Percentiles rank a stretch among this genome's conserved stretches.
These are phyloP conservation scores for Scaptomyza polygonia DNA, from an alignment of 2,888 invertebrate genomes.

Conservation along the genomic window DNA sequence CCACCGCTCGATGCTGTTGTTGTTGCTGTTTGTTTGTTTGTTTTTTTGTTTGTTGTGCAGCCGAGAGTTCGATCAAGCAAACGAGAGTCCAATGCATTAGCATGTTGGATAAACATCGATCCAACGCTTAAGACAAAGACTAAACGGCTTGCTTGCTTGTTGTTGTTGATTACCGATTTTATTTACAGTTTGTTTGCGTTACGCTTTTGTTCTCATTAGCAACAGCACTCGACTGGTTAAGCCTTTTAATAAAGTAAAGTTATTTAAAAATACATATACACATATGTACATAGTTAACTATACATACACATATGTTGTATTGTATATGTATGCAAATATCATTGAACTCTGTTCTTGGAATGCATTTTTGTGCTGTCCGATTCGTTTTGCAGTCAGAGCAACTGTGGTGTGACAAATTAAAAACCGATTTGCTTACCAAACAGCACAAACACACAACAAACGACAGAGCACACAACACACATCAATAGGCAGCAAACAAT, in stretches of 20 bases:
- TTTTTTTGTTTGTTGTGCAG: conserved; percentile 50
- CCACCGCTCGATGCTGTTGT: conserved; percentile 6
- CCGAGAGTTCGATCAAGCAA: conserved; percentile 48
- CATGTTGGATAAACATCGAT: conserved; percentile 73
- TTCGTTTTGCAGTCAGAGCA: conserved; percentile 59
- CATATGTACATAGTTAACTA: too few relatives aligned
- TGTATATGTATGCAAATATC: conserved; percentile 57
- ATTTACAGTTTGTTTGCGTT: conserved; percentile 64
- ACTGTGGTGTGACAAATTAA: conserved; percentile 73
- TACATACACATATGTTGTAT: neutral
- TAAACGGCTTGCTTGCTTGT: conserved; percentile 6
- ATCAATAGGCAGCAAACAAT: conserved; percentile 33
- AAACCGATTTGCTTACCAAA: conserved; percentile 58
- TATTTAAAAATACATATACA: conserved; percentile 3
- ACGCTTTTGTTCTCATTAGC: conserved; percentile 81
- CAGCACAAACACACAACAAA: conserved; percentile 18
- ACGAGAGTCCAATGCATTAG: conserved; percentile 71
- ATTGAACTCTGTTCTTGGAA: conserved; percentile 69
- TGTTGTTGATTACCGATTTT: conserved; percentile 22
- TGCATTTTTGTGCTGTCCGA: conserved; percentile 46
- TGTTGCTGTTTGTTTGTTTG: too few relatives aligned
- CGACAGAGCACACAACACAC: neutral
- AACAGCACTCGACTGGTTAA: conserved; percentile 59
- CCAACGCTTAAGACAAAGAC: conserved; percentile 73
- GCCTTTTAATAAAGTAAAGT: conserved; percentile 68